Base-by-base conservation (phyloP, 2,888 invertebrate species). In the Chalcis sispes region DNA sequence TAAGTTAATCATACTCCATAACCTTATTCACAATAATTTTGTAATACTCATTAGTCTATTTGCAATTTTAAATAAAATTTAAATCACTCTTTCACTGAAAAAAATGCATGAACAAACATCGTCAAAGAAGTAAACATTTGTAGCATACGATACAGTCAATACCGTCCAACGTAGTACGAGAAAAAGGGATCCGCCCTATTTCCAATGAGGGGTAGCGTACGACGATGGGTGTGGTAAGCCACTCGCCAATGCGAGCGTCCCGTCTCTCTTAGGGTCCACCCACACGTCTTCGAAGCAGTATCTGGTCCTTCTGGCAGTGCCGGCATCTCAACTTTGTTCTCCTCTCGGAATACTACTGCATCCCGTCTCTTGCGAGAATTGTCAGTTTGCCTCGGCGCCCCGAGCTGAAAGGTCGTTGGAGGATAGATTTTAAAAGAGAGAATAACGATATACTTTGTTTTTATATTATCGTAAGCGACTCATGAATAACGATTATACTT, bases 121-220 rank as follows among this genome's bases (percentile, higher is more conserved):
- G n/a, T n/a, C 10, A 15, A 15, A 46, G 46, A 46, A 46, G 46
- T 15, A 46, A 46, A 46, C 46, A 15, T 15, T 10, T n/a, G 46
- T 2, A 46, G 8, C 2, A 8, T 2, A 36, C 36, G 36, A 36
- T 4, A 36, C 4, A 36, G 36, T 36, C 36, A 10, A 36, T 4
- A 36, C 5, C 10, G 10, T 36, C n/a, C n/a, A n/a, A n/a, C n/a
- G 10, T 4, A 36, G 36, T 36, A 36, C 10, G 10, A 7, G 36
- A 20, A 46, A 3, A 18, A 18, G 48, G 18, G 67, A 25, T 23
- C 59, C 73, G 73, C 73, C 73, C 73, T 61, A 2, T 58, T 32
- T 32, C 73, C 73, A 73, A 73, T 73, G 67, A 67, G 73, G 72
- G 73, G 73, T 61, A n/a, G n/a, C n/a, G n/a, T n/a, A n/a, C n/a